Conservation (phyloP, 2,797 vertebrate genomes). For the Gymnothorax javanicus region DNA sequence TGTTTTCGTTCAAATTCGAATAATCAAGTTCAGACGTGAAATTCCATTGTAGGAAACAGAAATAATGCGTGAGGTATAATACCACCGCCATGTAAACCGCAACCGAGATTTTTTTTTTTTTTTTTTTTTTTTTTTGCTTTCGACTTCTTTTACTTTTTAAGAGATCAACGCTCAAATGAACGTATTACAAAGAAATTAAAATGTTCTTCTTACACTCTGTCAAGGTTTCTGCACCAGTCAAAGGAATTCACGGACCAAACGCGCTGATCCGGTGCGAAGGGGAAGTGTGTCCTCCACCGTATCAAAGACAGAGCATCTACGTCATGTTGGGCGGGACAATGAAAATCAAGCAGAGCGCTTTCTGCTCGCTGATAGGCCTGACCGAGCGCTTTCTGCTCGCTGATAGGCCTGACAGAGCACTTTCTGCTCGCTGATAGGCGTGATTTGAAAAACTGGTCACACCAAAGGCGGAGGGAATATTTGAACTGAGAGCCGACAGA, state of each 20-base stretch:
- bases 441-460: conserved; percentile 60
- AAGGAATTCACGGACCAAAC: neutral
- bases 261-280: neutral
- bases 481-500: conserved; percentile 49
- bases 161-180: too few relatives aligned
- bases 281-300: too few relatives aligned
- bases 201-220: neutral
- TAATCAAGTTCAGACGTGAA: too few relatives aligned
- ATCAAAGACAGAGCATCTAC: too few relatives aligned
- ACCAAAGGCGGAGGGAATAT: conserved; percentile 68
- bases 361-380: conserved; percentile 54
- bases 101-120: too few relatives aligned
- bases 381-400: conserved; percentile 15
- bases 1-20: too few relatives aligned
- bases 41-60: too few relatives aligned
- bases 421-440: conserved; percentile 54
- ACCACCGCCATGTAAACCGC: too few relatives aligned
- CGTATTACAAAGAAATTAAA: too few relatives aligned
- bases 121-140: too few relatives aligned
- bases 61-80: too few relatives aligned
- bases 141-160: too few relatives aligned
- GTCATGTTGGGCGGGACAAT: neutral
- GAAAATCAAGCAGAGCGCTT: neutral
- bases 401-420: conserved; percentile 53
- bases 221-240: neutral